Conservation (phyloP, 2,888 invertebrate genomes). For the Branchellion lobata region DNA sequence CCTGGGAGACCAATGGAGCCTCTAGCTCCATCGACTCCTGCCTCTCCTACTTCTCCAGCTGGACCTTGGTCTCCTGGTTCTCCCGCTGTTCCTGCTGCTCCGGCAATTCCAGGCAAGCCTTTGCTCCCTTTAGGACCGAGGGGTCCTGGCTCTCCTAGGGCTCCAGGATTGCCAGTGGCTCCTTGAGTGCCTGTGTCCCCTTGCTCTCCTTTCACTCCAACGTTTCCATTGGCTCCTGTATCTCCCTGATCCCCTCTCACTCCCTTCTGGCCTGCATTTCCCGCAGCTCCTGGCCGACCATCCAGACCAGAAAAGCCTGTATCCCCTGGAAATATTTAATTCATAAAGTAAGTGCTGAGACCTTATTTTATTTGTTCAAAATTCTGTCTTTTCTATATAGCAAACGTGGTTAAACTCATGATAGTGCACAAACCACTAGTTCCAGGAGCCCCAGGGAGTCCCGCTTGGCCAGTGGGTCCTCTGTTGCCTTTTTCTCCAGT, state of each 20-base stretch:
- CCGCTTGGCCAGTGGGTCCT: slow-evolving; percentile 1
- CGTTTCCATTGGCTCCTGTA: neutral
- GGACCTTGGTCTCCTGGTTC: slow-evolving; percentile 40
- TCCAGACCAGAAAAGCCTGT: neutral
- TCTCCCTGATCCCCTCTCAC: neutral
- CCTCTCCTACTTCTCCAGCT: slow-evolving; percentile 34
- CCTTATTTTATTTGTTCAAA: too few species aligned
- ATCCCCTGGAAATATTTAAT: neutral
- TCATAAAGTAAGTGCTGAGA: too few species aligned
- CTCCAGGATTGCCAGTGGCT: slow-evolving; percentile 7
- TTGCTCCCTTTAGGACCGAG: slow-evolving; percentile 46
- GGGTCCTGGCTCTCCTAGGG: neutral
- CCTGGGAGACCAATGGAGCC: neutral
- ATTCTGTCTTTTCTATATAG: too few species aligned
- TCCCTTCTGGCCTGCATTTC: neutral
- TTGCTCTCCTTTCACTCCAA: neutral
- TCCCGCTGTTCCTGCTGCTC: slow-evolving; percentile 49
- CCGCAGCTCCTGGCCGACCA: slow-evolving; percentile 8
- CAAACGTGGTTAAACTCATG: too few species aligned
- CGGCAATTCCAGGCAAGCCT: slow-evolving; percentile 48
- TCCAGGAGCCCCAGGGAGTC: slow-evolving; percentile 11
- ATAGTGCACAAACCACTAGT: too few species aligned
- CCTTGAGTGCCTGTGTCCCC: slow-evolving; percentile 15
- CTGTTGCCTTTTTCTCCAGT: slow-evolving; percentile 5
- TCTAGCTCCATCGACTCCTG: slow-evolving; percentile 8